Evolutionary conservation across 53 echinoderm and acorn worm genomes (phyloP).

Genomic region (Glandiceps talaboti): DNA sequence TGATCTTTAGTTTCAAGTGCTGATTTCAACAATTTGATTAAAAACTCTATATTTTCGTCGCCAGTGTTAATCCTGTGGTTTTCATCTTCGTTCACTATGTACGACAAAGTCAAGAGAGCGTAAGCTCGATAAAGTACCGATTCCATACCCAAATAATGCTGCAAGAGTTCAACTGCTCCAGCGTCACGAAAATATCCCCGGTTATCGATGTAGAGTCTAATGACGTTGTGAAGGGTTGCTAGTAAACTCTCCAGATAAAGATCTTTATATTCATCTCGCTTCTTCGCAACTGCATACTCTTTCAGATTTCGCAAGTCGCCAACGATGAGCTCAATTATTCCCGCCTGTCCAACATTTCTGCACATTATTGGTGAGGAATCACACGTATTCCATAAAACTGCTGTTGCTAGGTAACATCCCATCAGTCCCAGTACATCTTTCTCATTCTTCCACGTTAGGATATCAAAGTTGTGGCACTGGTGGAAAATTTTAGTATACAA

Average conservation of each 20-base stretch:
- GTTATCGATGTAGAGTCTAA: not conserved
- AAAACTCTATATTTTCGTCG: conserved; percentile 24
- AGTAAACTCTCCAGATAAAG: not conserved
- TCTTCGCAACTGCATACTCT: not conserved
- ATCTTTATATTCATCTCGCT: not conserved
- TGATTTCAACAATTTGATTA: conserved; percentile 23
- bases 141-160: not conserved
- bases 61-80: conserved; percentile 36
- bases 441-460: not conserved
- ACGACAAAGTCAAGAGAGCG: conserved; percentile 38
- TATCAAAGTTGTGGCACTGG: not conserved
- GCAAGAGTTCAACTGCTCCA: not conserved
- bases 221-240: not conserved
- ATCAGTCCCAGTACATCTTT: not conserved
- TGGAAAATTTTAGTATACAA: not conserved
- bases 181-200: not conserved
- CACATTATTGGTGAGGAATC: not conserved
- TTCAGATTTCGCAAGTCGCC: not conserved
- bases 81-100: conserved; percentile 55
- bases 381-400: not conserved
- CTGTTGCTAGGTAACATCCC: not conserved
- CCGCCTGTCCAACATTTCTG: not conserved
- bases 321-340: not conserved
- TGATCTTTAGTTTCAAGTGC: conserved; percentile 28
- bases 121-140: not conserved